Conservation (phyloP, 2,797 vertebrate genomes). For the Carcharodon carcharias region DNA sequence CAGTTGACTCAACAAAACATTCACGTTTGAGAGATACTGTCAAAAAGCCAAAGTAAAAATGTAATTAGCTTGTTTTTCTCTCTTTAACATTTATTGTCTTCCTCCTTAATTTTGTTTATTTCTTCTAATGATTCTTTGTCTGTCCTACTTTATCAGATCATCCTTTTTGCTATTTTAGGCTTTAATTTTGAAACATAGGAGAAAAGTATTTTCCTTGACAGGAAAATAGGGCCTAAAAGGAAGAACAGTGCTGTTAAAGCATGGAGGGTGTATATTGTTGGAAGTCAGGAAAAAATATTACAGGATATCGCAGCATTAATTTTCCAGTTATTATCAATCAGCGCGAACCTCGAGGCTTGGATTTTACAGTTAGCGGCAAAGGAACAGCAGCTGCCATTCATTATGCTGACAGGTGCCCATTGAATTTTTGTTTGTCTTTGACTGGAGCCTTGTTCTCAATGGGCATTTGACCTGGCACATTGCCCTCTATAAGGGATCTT, state of each 20-base stretch:
- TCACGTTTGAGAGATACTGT: background rate
- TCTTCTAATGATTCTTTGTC: background rate
- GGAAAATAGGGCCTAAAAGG: background rate
- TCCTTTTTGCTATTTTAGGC: background rate
- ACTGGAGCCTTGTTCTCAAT: too few species aligned
- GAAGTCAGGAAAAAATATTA: background rate
- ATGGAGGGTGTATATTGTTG: background rate
- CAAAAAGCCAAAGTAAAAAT: background rate
- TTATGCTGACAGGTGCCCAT: too few species aligned
- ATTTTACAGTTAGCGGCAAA: too few species aligned
- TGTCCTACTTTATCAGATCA: background rate
- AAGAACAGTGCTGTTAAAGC: background rate
- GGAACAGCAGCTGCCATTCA: too few species aligned
- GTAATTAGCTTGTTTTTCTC: background rate
- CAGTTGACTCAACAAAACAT: background rate
- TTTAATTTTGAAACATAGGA: background rate
- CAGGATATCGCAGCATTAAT: background rate
- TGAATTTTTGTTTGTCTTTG: too few species aligned
- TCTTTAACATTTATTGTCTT: background rate
- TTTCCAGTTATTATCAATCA: background rate
- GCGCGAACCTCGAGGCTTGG: background rate
- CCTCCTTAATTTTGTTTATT: background rate
- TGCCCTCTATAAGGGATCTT: too few species aligned
- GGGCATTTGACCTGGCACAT: too few species aligned
- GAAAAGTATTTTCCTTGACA: background rate